Evolutionary conservation across 1,140 invertebrate genomes (phyloP).

Genomic region (Anadara kagoshimensis): DNA sequence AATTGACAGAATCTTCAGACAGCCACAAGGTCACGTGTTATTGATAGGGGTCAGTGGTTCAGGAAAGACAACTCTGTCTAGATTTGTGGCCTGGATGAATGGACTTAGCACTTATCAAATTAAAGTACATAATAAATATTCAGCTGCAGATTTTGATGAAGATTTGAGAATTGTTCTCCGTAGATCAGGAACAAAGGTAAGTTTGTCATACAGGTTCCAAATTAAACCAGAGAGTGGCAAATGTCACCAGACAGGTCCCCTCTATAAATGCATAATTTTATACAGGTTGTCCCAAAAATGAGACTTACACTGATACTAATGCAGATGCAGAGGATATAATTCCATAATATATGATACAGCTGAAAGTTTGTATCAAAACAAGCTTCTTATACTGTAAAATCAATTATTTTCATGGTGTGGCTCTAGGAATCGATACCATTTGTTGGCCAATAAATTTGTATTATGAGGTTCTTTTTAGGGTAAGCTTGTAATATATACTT

Average conservation of each 20-base stretch:
- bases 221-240: not conserved
- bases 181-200: conserved; percentile 91
- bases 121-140: conserved; percentile 99
- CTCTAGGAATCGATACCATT: too few relatives aligned
- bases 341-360: too few relatives aligned
- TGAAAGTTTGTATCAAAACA: too few relatives aligned
- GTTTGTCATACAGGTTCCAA: not conserved
- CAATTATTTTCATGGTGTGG: too few relatives aligned
- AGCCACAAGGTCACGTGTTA: conserved; percentile 95
- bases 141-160: conserved; percentile 98
- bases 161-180: conserved; percentile 95
- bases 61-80: conserved; percentile 98
- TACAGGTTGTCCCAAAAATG: too few relatives aligned
- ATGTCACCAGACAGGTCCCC: not conserved
- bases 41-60: conserved; percentile 91
- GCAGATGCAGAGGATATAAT: too few relatives aligned
- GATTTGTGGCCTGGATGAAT: conserved; percentile 99
- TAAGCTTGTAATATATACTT: too few relatives aligned
- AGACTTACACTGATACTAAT: too few relatives aligned
- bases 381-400: too few relatives aligned
- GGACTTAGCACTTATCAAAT: conserved; percentile 95
- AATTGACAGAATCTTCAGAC: conserved; percentile 99
- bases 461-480: too few relatives aligned
- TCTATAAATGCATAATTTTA: too few relatives aligned
- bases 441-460: too few relatives aligned